Conservation (phyloP, 2,888 invertebrate species). For the Exocentrus adspersus region DNA sequence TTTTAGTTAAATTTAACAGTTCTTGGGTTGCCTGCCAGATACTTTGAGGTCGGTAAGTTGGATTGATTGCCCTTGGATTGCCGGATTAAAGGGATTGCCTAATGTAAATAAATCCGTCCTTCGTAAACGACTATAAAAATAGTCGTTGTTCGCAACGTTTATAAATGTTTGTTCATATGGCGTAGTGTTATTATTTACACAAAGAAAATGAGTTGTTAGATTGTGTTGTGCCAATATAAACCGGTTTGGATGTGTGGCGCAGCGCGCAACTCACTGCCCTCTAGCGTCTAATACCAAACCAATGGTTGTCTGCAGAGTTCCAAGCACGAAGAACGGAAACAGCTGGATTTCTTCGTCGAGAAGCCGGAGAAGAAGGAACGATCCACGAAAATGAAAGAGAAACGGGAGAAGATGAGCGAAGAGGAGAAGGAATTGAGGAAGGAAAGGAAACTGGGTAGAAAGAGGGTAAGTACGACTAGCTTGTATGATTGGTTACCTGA, state of each 20-base stretch:
- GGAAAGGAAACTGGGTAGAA: slow-evolving; percentile 83
- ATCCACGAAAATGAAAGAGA: slow-evolving; percentile 66
- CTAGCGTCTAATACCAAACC: slow-evolving; percentile 34
- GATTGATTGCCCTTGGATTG: too few species aligned
- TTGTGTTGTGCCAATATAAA: slow-evolving; percentile 24
- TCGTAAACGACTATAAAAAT: too few species aligned
- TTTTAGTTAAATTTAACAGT: too few species aligned
- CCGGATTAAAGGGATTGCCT: too few species aligned
- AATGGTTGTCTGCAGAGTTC: slow-evolving; percentile 63
- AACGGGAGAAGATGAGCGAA: slow-evolving; percentile 74
- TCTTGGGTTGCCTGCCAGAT: too few species aligned
- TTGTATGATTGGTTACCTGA: background rate
- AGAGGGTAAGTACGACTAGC: slow-evolving; percentile 70
- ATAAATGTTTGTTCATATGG: too few species aligned
- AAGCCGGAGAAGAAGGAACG: slow-evolving; percentile 67
- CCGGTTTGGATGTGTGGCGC: slow-evolving; percentile 29
- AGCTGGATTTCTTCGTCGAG: slow-evolving; percentile 58
- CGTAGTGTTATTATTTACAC: too few species aligned
- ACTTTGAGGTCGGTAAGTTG: too few species aligned
- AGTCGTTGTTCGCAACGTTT: too few species aligned
- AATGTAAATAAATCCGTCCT: too few species aligned
- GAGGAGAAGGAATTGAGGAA: slow-evolving; percentile 83
- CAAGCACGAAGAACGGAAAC: slow-evolving; percentile 64
- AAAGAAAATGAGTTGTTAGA: too few species aligned
- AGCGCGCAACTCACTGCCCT: slow-evolving; percentile 21